Evolutionary conservation across 2,888 invertebrate genomes (phyloP).

Genomic region (Epinotia nisella): DNA sequence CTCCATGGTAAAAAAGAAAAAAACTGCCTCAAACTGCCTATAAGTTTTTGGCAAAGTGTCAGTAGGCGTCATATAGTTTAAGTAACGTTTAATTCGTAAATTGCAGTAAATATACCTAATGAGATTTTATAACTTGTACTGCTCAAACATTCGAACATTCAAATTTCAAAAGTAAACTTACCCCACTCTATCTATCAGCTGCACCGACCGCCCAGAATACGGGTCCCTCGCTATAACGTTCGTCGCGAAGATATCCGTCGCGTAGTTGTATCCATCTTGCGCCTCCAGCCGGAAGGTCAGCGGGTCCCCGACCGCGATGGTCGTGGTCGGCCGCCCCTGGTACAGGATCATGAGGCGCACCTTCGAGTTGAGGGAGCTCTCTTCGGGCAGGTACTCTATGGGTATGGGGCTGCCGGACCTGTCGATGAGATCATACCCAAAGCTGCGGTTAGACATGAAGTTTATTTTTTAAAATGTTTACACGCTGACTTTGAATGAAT

Average conservation of each 20-base stretch:
- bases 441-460: constrained; percentile 78
- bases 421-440: constrained; percentile 79
- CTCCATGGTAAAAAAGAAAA: no score
- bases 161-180: constrained; percentile 76
- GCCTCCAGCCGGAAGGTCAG: constrained; percentile 95
- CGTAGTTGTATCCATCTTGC: constrained; percentile 94
- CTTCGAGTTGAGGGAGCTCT: constrained; percentile 95
- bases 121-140: no score
- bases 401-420: constrained; percentile 96
- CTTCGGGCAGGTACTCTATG: constrained; percentile 95
- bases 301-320: constrained; percentile 96
- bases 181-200: constrained; percentile 95
- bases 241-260: constrained; percentile 95
- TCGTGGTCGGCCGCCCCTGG: constrained; percentile 95
- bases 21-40: no score
- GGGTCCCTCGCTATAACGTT: constrained; percentile 97
- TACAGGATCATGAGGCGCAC: constrained; percentile 94
- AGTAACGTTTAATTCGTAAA: no score
- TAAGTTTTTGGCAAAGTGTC: no score
- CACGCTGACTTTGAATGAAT: constrained; percentile 75
- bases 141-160: no score
- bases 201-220: constrained; percentile 95
- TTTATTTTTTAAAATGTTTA: constrained; percentile 48
- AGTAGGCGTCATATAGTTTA: no score
- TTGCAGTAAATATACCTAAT: no score